Evolutionary conservation across 2,113 vertebrate species (phyloP), one percentile per base, ranked within the genome.

Genomic region (Caranx ignobilis): DNA sequence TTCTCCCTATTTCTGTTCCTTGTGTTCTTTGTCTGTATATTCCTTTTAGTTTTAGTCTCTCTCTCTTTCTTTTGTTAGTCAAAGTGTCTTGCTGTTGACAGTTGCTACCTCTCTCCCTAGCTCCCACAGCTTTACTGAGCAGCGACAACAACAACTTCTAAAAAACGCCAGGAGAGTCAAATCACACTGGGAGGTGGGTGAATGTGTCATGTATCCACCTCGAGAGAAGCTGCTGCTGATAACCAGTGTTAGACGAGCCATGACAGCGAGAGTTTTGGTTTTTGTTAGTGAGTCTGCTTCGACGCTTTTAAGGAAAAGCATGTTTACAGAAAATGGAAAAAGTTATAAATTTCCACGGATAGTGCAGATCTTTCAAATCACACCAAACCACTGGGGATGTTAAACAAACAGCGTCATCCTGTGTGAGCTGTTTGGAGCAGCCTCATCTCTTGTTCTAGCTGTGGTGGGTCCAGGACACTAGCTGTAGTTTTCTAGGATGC

Each of bases 71-170:
- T 75, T 83, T 69, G 55, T 79, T 79, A 77, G 60, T 72, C 47
- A 34, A 55, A 83, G 34, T 78, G 74, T 63, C 45, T 77, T 75
- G 62, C 65, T 66, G 43, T 59, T 77, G 72, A 66, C 77, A 75
- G 3, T 80, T 80, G 59, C 72, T 77, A 45, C 79, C 63, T 67
- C 39, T 81, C 68, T 71, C 65, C 19, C 21, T 3, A 35, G 63
- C 47, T 77, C 70, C 67, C 65, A 50, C n/a, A 11, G 37, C 35
- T 75, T 34, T 79, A 75, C 47, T 13, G 52, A 84, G 71, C 73
- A 74, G 60, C 79, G 85, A 70, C 68, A 64, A 64, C 45, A 87
- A 70, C 68, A 64, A 64, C 47, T 47, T 84, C 47, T 67, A 19
- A 75, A 87, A 81, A 81, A 41, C 43, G 32, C 34, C 78, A 77